Conservation (phyloP, 2,113 vertebrate species). For the Melanostigma gelatinosum region DNA sequence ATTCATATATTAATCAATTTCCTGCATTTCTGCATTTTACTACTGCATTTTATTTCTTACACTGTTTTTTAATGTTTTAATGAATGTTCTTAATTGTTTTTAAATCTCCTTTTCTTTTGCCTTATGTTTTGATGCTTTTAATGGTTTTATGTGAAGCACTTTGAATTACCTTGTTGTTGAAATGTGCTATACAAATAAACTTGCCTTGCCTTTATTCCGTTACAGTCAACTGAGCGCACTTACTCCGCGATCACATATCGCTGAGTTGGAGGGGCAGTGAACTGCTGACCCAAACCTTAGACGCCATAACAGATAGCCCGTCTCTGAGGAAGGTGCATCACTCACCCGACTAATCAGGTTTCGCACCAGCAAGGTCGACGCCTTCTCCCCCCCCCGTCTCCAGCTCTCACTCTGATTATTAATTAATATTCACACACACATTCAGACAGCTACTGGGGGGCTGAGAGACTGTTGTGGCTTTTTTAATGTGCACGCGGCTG, state of each 20-base stretch:
- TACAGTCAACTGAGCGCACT: neutral
- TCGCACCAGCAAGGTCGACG: constrained; percentile 43
- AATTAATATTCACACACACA: constrained; percentile 46
- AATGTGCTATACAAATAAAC: too few species aligned
- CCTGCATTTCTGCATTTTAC: too few species aligned
- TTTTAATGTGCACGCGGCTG: neutral
- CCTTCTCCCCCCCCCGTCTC: neutral
- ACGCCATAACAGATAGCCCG: neutral
- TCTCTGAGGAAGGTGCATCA: constrained; percentile 29
- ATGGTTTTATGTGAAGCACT: too few species aligned
- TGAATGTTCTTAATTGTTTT: too few species aligned
- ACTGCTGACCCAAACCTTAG: constrained; percentile 13
- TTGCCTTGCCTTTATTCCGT: neutral
- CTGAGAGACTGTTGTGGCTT: neutral
- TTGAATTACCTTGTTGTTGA: too few species aligned
- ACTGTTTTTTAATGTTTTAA: too few species aligned
- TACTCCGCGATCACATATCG: neutral
- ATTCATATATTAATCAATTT: too few species aligned
- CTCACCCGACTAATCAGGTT: constrained; percentile 42
- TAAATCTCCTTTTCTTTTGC: too few species aligned
- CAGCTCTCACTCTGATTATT: constrained; percentile 24
- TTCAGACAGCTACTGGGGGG: neutral
- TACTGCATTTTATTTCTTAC: too few species aligned
- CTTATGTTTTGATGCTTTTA: too few species aligned
- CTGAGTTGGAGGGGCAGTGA: constrained; percentile 4